Evolutionary conservation across 2,113 vertebrate species (phyloP).

Genomic region (Cepphus grylle): DNA sequence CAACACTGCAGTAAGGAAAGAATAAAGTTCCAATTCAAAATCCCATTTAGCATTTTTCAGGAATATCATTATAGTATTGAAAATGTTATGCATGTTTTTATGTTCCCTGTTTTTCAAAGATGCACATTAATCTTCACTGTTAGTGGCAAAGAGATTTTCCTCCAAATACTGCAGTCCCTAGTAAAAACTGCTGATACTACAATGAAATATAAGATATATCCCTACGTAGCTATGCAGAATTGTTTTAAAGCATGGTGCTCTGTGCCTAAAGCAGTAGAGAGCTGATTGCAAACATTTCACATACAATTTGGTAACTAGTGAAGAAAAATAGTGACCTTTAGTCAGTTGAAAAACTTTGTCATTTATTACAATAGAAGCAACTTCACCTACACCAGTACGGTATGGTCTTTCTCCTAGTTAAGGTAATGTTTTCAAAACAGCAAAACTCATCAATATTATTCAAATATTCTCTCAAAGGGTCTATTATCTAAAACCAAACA

Average conservation of each 20-base stretch:
- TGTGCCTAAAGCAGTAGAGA: neutral
- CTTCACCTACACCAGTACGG: neutral
- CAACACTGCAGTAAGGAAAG: neutral
- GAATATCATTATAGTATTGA: neutral
- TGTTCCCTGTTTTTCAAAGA: neutral
- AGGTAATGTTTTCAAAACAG: neutral
- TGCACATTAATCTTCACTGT: neutral
- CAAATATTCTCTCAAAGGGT: neutral
- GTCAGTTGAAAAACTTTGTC: conserved; percentile 30
- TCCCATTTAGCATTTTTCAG: neutral
- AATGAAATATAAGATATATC: neutral
- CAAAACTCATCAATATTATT: neutral
- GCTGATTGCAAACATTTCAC: conserved; percentile 36
- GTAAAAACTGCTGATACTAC: neutral
- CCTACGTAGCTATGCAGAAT: neutral
- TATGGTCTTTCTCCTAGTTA: neutral
- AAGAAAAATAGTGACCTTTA: conserved; percentile 1
- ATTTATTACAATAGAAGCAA: conserved; percentile 25
- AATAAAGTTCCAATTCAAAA: neutral
- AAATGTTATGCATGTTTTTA: neutral
- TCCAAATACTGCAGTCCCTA: neutral
- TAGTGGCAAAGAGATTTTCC: neutral
- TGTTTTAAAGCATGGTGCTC: conserved; percentile 8
- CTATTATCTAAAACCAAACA: neutral
- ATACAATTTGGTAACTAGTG: neutral